phyloP scores from a whole-genome alignment of 2,888 invertebrate species.

The Melolontha melolontha region DNA sequence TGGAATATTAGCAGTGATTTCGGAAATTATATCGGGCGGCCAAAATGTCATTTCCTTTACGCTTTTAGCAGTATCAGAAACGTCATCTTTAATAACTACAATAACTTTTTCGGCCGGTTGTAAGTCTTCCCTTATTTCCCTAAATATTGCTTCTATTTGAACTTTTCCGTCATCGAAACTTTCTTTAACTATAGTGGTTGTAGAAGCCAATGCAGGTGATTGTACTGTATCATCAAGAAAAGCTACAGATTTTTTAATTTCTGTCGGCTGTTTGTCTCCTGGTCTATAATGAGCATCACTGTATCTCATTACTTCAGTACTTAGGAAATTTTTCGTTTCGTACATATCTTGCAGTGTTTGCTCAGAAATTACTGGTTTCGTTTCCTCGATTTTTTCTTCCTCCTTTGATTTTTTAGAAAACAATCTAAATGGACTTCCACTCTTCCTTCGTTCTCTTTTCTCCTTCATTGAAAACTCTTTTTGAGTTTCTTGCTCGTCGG shows the following conservation, averaged over 20 bases:
- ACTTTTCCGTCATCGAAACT: slow-evolving; percentile 19
- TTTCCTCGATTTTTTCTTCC: slow-evolving; percentile 36
- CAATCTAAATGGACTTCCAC: slow-evolving; percentile 44
- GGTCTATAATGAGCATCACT: slow-evolving; percentile 44
- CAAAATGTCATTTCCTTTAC: slow-evolving; percentile 29
- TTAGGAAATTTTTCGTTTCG: slow-evolving; percentile 48
- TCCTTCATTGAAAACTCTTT: slow-evolving; percentile 37
- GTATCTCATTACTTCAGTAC: slow-evolving; percentile 49
- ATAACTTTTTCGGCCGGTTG: slow-evolving; percentile 69
- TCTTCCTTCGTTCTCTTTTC: slow-evolving; percentile 41
- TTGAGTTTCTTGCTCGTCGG: slow-evolving; percentile 16
- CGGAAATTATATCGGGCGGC: slow-evolving; percentile 27
- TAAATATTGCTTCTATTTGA: slow-evolving; percentile 19
- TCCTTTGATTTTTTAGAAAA: slow-evolving; percentile 44
- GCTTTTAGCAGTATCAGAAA: slow-evolving; percentile 59
- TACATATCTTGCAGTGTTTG: slow-evolving; percentile 42
- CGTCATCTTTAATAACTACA: slow-evolving; percentile 69
- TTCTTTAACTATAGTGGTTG: slow-evolving; percentile 11
- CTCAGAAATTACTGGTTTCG: slow-evolving; percentile 35
- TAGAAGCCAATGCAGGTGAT: slow-evolving; percentile 5
- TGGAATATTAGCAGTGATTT: slow-evolving; percentile 20
- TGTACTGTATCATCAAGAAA: slow-evolving; percentile 27
- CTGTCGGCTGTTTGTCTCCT: slow-evolving; percentile 23
- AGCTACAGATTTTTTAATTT: slow-evolving; percentile 39
- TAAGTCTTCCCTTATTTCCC: slow-evolving; percentile 25